Percentiles rank a stretch among this genome's conserved stretches.
Evolutionary conservation across 2,888 invertebrate species (phyloP).

Genomic region (Serripes groenlandicus): DNA sequence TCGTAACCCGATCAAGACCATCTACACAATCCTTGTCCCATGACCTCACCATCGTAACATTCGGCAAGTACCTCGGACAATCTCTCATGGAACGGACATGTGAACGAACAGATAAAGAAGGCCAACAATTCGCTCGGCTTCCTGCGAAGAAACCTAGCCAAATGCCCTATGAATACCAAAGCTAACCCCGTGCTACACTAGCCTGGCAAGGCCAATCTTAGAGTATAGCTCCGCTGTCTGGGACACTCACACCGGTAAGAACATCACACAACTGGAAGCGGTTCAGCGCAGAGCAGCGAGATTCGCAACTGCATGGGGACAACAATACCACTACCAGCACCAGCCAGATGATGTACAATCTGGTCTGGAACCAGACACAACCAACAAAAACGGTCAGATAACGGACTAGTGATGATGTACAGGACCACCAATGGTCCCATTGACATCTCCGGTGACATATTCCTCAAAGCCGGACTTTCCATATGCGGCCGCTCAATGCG

Average conservation of each 20-base stretch:
- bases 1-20: not conserved
- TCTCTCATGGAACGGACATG: slow-evolving; percentile 1
- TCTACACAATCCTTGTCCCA: slow-evolving; percentile 7
- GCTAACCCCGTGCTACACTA: slow-evolving; percentile 34
- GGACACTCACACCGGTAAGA: slow-evolving; percentile 38
- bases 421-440: too few relatives aligned
- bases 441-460: too few relatives aligned
- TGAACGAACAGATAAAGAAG: slow-evolving; percentile 13
- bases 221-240: slow-evolving; percentile 38
- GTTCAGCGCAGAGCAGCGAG: slow-evolving; percentile 41
- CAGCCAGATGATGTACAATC: too few relatives aligned
- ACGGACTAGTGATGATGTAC: slow-evolving; percentile 11
- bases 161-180: too few relatives aligned
- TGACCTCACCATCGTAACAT: not conserved
- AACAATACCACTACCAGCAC: slow-evolving; percentile 1
- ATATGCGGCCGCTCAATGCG: too few relatives aligned
- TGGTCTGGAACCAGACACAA: not conserved
- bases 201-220: slow-evolving; percentile 33
- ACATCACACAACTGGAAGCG: slow-evolving; percentile 35
- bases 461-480: too few relatives aligned
- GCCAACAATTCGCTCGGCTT: slow-evolving; percentile 10
- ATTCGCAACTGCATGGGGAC: slow-evolving; percentile 6
- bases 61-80: not conserved
- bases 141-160: slow-evolving; percentile 20
- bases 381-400: not conserved